Base-by-base conservation (phyloP, 2,797 vertebrate genomes). In the Eidolon dupreanum region DNA sequence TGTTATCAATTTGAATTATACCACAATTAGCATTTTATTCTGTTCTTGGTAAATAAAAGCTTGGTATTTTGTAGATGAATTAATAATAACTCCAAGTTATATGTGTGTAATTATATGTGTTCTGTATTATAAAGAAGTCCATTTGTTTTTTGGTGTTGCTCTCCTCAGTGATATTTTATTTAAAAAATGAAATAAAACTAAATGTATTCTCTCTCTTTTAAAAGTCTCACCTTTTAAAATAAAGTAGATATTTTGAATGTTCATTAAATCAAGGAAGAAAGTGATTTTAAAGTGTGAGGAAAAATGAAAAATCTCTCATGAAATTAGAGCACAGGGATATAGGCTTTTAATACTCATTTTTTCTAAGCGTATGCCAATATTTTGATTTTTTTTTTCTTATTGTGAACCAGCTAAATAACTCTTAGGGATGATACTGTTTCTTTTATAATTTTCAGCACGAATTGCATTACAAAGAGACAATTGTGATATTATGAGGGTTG, bases 141-240 rank as follows among this genome's bases (percentile, higher is more conserved):
- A 20, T 66, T 65, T 82, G 10, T 28, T 26, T 71, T 83, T 61
- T 66, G 73, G 66, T 89, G 24, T 57, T 92, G 8, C 0, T 86
- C 51, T 96, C 36, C 20, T 95, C 36, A 83, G 31, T 61, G 75
- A 49, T 33, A 77, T 81, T 84, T 93, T 88, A 36, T 78, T 59
- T 38, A 53, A 90, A 92, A 96, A 88, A 55, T 38, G 57, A 95
- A 88, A 78, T 33, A 93, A 96, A 31, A 36, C 33, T 55, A 66
- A 82, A 84, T 85, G 7, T 61, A 38, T 68, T 86, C 57, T 87
- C 57, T 19, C 38, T 83, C 43, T 87, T 74, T 88, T 77, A 75
- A 78, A 96, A 83, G 20, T 8, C 28, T 87, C 59, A 41, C 8
- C 79, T 82, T 87, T 85, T 68, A 49, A 78, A 88, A 66, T 41